Base-by-base conservation (phyloP, 1,140 invertebrate species). In the Zaprionus taronus region DNA sequence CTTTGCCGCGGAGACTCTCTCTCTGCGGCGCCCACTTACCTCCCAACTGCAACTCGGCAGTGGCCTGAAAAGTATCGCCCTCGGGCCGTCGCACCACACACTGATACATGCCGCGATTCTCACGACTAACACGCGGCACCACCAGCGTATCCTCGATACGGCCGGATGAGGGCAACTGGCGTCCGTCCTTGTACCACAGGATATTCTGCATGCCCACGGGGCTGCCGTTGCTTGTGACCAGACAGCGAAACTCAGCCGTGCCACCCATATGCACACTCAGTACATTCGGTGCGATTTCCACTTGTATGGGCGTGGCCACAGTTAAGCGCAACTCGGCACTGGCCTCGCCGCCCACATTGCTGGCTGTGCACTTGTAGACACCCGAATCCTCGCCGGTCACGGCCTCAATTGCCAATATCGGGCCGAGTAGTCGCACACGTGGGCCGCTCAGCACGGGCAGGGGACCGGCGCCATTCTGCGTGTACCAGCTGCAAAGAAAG, bases 41-140 rank as follows among this genome's bases (percentile, higher is more conserved):
- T 91, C 97, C 97, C 38, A 98, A 93, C 83, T 96, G 95, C 26
- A 98, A 94, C 93, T 97, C 96, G 1, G 96, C 96, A 0, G 96
- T 94, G 14, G 96, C 97, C 92, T 98, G 97, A 17, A 96, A 96
- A 2, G 95, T 96, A 79, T 97, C 96, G 9, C 95, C 95, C 77
- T 97, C 96, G 22, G 96, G 94, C 65, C 95, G 93, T 63, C 95
- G 94, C 1, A 97, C 96, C 73, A 98, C 94, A 91, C 97, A 97
- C 85, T 97, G 96, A 93, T 97, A 98, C 96, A 98, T 97, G 70
- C 97, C 97, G 76, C 96, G 94, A 92, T 97, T 96, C 80, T 96
- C 96, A 78, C 96, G 93, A 80, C 95, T 95, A 65, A 97, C 96
- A 70, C 96, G 94, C 67, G 95, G 94, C 51, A 96, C 93, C 38